A percentile compares a stretch with the other conserved stretches of the same genome.
Conservation (phyloP, 1,140 invertebrate species). For the Heliothis subflexa region DNA sequence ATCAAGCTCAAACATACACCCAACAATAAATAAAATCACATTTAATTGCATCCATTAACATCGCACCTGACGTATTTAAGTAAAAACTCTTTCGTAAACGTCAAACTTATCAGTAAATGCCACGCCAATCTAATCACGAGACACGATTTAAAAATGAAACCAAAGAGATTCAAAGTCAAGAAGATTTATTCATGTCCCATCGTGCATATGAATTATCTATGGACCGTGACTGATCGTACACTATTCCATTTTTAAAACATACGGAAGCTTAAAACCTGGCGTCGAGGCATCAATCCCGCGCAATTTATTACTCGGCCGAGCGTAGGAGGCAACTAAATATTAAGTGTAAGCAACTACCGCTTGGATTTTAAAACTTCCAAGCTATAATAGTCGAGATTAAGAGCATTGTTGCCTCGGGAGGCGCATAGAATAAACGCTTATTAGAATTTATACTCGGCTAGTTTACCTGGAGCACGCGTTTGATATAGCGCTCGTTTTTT, state of each 20-base stretch:
- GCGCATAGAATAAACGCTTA: slow-evolving; percentile 69
- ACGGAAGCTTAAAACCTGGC: slow-evolving; percentile 58
- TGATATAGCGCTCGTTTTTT: slow-evolving; percentile 75
- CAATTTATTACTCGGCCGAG: slow-evolving; percentile 72
- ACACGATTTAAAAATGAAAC: slow-evolving; percentile 65
- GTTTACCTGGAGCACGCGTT: slow-evolving; percentile 61
- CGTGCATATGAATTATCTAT: slow-evolving; percentile 69
- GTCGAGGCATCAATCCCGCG: slow-evolving; percentile 48
- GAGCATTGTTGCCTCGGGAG: slow-evolving; percentile 77
- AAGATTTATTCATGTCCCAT: slow-evolving; percentile 73
- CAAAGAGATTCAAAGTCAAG: slow-evolving; percentile 56
- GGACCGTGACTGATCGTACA: slow-evolving; percentile 71
- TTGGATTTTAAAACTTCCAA: slow-evolving; percentile 71
- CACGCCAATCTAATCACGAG: slow-evolving; percentile 66
- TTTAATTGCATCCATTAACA: slow-evolving; percentile 53
- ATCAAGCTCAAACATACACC: slow-evolving; percentile 12
- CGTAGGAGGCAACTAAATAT: slow-evolving; percentile 81
- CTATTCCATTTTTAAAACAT: slow-evolving; percentile 64
- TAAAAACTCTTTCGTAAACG: slow-evolving; percentile 43
- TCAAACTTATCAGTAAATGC: slow-evolving; percentile 54
- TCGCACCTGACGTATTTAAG: slow-evolving; percentile 16
- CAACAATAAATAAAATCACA: slow-evolving; percentile 37
- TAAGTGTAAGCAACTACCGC: slow-evolving; percentile 77
- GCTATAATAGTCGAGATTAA: slow-evolving; percentile 81
- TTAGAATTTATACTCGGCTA: slow-evolving; percentile 77